These are phyloP conservation scores for Drosophila auraria DNA, from an alignment of 1,140 invertebrate species.

Conservation along the genomic window DNA sequence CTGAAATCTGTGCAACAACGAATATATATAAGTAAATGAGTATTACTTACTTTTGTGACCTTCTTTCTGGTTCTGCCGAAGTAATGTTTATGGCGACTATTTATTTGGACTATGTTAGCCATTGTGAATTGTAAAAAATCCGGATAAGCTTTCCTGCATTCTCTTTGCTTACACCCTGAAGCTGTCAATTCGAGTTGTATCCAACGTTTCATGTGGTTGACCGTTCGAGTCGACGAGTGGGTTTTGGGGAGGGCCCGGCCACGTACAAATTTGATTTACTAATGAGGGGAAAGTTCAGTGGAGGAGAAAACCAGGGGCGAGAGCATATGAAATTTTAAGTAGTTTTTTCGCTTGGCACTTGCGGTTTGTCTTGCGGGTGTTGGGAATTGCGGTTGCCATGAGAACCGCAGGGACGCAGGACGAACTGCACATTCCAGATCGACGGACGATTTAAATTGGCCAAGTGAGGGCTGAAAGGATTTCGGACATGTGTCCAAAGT, in stretches of 20 bases:
- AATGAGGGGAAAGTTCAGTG: constrained; percentile 53
- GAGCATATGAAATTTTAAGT: constrained; percentile 76
- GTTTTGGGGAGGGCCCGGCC: not conserved
- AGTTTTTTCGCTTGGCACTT: constrained; percentile 63
- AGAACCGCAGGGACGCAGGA: constrained; percentile 47
- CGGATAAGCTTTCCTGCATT: not conserved
- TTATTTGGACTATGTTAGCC: too few species aligned
- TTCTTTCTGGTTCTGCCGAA: too few species aligned
- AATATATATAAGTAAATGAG: not conserved
- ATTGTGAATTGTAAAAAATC: constrained; percentile 1
- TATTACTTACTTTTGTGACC: too few species aligned
- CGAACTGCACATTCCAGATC: constrained; percentile 45
- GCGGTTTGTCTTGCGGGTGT: constrained; percentile 71
- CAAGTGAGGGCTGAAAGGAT: constrained; percentile 20
- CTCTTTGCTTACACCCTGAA: not conserved
- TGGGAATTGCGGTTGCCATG: constrained; percentile 59
- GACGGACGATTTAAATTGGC: constrained; percentile 64
- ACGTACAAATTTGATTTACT: constrained; percentile 77
- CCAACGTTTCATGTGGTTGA: constrained; percentile 64
- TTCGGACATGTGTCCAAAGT: constrained; percentile 50
- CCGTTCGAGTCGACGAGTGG: constrained; percentile 27
- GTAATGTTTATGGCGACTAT: not conserved
- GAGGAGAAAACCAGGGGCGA: not conserved
- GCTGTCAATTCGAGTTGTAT: constrained; percentile 36
- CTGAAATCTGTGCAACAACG: not conserved